Conservation (phyloP, 2,113 vertebrate species). For the Tonatia bakeri region DNA sequence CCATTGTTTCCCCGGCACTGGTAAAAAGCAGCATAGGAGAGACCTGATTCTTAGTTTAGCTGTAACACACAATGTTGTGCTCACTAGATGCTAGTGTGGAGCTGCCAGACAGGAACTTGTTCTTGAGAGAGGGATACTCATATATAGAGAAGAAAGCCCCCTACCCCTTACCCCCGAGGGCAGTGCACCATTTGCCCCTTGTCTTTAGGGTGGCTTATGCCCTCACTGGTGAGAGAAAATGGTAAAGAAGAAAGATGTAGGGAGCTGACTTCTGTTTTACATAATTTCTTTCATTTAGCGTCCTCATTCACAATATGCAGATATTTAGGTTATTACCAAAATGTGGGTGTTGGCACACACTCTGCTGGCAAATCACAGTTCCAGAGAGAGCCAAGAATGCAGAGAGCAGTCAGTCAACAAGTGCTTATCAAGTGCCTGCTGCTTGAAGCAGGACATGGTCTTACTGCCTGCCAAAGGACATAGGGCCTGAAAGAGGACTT, state of each 20-base stretch:
- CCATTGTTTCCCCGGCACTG: not conserved
- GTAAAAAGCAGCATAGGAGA: not conserved
- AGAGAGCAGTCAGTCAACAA: not conserved
- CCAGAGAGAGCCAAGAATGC: not conserved
- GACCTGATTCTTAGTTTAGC: not conserved
- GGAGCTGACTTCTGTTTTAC: not conserved
- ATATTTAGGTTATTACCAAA: constrained; percentile 59
- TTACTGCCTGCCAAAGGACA: not conserved
- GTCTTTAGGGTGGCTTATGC: not conserved
- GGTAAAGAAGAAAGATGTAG: not conserved
- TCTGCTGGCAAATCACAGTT: constrained; percentile 15
- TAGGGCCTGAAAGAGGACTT: not conserved
- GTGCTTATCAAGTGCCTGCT: not conserved
- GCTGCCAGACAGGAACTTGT: not conserved
- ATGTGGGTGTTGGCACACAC: constrained; percentile 38
- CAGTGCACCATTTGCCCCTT: not conserved
- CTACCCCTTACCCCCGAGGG: no score
- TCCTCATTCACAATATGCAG: constrained; percentile 35
- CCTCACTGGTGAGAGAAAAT: not conserved
- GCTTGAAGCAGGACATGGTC: not conserved
- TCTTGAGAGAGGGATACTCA: not conserved
- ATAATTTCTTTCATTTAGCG: not conserved
- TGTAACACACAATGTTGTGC: not conserved
- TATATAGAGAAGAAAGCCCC: not conserved
- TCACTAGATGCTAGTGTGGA: not conserved